Evolutionary conservation across 2,113 vertebrate species (phyloP), one percentile per base, ranked within the genome.

Genomic region (Notarius lentiginosus): DNA sequence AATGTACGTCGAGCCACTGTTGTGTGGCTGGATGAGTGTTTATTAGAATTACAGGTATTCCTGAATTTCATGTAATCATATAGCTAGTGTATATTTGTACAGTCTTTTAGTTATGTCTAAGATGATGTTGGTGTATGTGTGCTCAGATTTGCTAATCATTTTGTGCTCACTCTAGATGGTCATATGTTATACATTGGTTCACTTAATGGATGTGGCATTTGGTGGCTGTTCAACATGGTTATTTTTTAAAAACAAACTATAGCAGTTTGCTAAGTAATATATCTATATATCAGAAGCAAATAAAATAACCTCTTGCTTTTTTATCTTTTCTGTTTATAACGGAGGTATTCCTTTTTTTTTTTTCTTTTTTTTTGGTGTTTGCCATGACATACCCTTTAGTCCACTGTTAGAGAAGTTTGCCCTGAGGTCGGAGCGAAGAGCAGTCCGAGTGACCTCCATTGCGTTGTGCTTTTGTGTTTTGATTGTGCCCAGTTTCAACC

Each of bases 1-100:
- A 82, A 87, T 88, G 73, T 93, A 92, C 89, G 91, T 94, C 94
- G 91, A 91, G 93, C 94, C 93, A 91, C 92, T 90, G 92, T 93
- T 92, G 89, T 85, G 94, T 93, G 95, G 94, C 95, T 92, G 91
- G 91, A 93, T 93, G 94, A 93, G 94, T 95, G 94, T 89, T 88
- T 91, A 79, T 91, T 89, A 91, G 90, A 90, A 91, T 73, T 88
- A 88, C 86, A 90, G 87, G 84, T 89, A 92, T 90, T 94, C 93
- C 87, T 93, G 92, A 92, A 95, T 96, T 96, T 95, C 95, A 96
- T 95, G 95, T 97, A 96, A 95, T 94, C 95, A 95, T 96, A 96
- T 96, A 96, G 94, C 93, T 92, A 95, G 95, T 99, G 98, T 99
- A 99, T 96, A 99, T 99, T 98, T 99, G 97, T 99, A 99, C 98